phyloP scores from a whole-genome alignment of 30 jellyfish, hydroid and myxozoan species.

The Rhopilema esculentum region DNA sequence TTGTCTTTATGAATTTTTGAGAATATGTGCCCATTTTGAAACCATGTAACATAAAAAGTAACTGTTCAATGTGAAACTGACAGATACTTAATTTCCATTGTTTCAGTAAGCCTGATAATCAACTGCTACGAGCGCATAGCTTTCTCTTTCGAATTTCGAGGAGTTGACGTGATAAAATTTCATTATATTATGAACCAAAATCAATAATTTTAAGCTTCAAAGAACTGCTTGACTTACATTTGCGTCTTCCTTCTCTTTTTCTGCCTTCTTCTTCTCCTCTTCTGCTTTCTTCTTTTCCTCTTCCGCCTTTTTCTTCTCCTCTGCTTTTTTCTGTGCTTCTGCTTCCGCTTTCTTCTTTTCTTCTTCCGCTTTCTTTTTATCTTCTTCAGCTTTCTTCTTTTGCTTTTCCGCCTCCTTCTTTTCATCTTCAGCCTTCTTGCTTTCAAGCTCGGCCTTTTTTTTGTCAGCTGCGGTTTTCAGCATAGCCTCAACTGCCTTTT shows the following conservation, averaged over 20 bases:
- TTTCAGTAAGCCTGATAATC: too few species aligned
- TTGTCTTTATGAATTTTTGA: too few species aligned
- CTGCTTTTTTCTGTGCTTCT: constrained; percentile 2
- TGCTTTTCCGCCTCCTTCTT: constrained; percentile 45
- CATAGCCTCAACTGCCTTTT: constrained; percentile 40
- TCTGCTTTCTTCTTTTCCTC: constrained; percentile 37
- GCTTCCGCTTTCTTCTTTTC: constrained; percentile 14
- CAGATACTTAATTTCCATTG: too few species aligned
- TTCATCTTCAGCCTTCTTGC: constrained; percentile 37
- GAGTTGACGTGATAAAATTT: too few species aligned
- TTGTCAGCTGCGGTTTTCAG: constrained; percentile 18
- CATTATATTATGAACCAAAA: too few species aligned
- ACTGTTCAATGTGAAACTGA: too few species aligned
- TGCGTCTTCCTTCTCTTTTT: constrained; percentile 33
- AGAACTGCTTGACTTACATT: constrained; percentile 3
- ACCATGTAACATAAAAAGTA: too few species aligned
- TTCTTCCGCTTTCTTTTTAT: constrained; percentile 34
- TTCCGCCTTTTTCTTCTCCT: constrained; percentile 38
- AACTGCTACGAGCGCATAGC: too few species aligned
- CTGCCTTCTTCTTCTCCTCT: constrained; percentile 37
- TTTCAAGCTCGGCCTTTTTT: constrained; percentile 32
- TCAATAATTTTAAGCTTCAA: too few species aligned
- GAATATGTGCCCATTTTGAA: too few species aligned
- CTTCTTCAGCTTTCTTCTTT: constrained; percentile 59
- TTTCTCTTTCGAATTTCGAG: too few species aligned